These are phyloP conservation scores for Triplophysa bombifrons DNA, from an alignment of 2,797 vertebrate genomes.

Conservation along the genomic window DNA sequence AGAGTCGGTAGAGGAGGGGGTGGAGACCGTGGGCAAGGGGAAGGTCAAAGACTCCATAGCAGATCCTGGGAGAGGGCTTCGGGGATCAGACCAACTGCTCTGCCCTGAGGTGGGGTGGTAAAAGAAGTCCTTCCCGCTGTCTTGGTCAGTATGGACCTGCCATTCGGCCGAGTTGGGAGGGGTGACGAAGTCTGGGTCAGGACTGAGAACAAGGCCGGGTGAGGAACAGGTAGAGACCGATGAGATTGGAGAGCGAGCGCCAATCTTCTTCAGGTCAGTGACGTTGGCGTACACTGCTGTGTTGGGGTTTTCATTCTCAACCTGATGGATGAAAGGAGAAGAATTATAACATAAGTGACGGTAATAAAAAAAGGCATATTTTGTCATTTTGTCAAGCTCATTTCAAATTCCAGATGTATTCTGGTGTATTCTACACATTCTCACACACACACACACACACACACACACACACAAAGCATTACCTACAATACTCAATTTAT, in stretches of 20 bases:
- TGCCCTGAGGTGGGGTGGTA: constrained; percentile 79
- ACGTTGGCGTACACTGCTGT: constrained; percentile 82
- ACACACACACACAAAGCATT: background rate
- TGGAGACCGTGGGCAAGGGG: constrained; percentile 52
- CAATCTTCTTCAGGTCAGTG: constrained; percentile 68
- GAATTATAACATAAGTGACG: background rate
- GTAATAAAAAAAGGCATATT: background rate
- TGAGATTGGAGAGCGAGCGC: background rate
- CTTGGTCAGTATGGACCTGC: constrained; percentile 83
- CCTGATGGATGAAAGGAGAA: constrained; percentile 55
- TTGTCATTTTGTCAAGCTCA: background rate
- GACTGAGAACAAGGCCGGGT: constrained; percentile 53
- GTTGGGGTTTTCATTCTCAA: constrained; percentile 44
- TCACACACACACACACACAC: too few species aligned
- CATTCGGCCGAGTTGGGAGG: constrained; percentile 63
- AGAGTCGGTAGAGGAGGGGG: constrained; percentile 58
- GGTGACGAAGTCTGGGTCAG: constrained; percentile 46
- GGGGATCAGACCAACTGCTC: constrained; percentile 85
- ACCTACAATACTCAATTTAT: background rate
- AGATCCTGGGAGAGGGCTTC: constrained; percentile 31
- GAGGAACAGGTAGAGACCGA: constrained; percentile 31
- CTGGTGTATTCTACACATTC: background rate
- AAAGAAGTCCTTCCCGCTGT: constrained; percentile 80
- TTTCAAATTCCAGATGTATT: too few species aligned
- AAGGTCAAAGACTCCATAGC: constrained; percentile 55